Base-by-base conservation (phyloP, 2,113 vertebrate species). In the Epinephelus cyanopodus region DNA sequence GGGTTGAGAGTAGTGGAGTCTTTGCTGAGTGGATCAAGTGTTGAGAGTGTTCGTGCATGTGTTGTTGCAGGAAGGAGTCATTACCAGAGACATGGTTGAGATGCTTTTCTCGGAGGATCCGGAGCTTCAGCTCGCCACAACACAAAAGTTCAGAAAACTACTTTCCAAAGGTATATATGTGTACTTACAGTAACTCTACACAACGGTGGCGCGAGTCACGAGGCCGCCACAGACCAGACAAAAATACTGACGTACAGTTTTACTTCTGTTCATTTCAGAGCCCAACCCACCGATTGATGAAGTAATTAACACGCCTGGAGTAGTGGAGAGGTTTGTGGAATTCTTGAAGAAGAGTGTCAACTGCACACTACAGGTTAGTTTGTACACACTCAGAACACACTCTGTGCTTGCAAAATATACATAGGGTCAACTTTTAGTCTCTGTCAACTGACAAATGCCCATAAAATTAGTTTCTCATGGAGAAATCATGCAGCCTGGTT, bases 231-330 rank as follows among this genome's bases (percentile, higher is more conserved):
- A 11, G 15, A 48, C 48, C 17, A 33, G 15, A 47, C 25, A 33
- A 37, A 76, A 29, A 61, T 21, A 12, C 4, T 60, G 13, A 47
- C 6, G 21, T 82, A 13, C 17, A 27, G 1, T 78, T 53, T 74
- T 15, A 2, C 39, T 5, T 63, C 0, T 57, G 4, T 74, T 66
- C 11, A 82, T 78, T 85, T 52, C 92, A 99, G 98, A 99, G 92
- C 98, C 98, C 2, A 99, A 99, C 91, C 98, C 98, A 86, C 98
- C 98, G 9, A 99, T 99, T 89, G 98, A 99, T 84, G 98, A 99
- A 94, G 98, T 99, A 80, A 99, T 99, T 87, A 97, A 96, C 93
- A 98, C 97, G 23, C 91, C 96, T 45, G 97, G 98, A 87, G 97
- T 99, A 23, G 98, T 99, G 84, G 97, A 97, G 92, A 95, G 97